Base-by-base conservation (phyloP, 2,797 vertebrate species). In the Manis crassicaudata region DNA sequence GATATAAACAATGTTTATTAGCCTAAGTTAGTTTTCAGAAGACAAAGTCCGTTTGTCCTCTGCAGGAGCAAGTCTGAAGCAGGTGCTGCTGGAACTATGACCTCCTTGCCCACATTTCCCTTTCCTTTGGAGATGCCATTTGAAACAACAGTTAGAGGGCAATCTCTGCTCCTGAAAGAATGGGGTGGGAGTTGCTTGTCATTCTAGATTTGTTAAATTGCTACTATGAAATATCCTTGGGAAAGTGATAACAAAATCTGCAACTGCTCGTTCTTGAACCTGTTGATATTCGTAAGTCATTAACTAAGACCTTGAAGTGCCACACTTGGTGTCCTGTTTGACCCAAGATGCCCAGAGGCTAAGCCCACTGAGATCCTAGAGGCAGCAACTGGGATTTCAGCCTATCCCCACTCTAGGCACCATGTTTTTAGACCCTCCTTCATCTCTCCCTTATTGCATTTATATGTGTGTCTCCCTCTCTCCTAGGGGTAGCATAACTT, bases 41-140 rank as follows among this genome's bases (percentile, higher is more conserved):
- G 56, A 60, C 40, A 72, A 92, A 81, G 21, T 77, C 35, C 40
- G 37, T 14, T 62, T 87, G 29, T 60, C 56, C n/a, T 94, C 25
- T 12, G 67, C 56, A n/a, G 21, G 35, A 65, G 4, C n/a, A 50
- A 2, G 13, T 35, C 23, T 1, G 9, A 79, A 75, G 37, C 50
- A 46, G 7, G 62, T 37, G 21, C n/a, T 50, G 29, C 67, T 37
- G 27, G 54, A 46, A 46, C 46, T 46, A 46, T 46, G 46, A 11
- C 10, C 46, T 46, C 46, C 46, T 73, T 37, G 14, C 23, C 56
- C 40, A n/a, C 7, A 27, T 17, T 20, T 46, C 14, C 25, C 21
- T 1, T 17, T 73, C 32, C 29, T 25, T 5, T 5, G 3, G 27
- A 56, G n/a, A 4, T 54, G 13, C n/a, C 50, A 62, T 62, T 72